These are phyloP conservation scores for Podarcis lilfordi DNA, from an alignment of 2,797 vertebrate genomes.

Conservation along the genomic window DNA sequence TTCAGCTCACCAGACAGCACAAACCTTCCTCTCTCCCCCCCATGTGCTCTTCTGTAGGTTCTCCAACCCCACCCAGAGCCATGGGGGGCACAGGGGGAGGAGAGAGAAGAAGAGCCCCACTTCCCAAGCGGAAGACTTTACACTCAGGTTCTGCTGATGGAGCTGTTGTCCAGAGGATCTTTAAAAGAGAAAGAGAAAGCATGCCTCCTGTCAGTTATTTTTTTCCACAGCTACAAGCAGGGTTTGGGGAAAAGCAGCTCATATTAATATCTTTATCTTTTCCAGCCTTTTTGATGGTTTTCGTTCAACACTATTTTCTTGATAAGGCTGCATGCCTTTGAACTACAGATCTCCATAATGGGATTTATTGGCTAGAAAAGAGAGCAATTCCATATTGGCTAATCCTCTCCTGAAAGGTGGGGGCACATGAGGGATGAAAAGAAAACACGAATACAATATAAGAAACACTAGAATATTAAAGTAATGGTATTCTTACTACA, in stretches of 20 bases:
- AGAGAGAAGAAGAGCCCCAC: too few relatives aligned
- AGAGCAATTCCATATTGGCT: background rate
- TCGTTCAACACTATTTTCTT: background rate
- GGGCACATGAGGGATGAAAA: background rate
- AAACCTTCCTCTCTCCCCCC: too few relatives aligned
- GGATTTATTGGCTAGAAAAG: slow-evolving; percentile 2
- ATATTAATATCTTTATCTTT: slow-evolving; percentile 9
- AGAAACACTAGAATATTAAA: background rate
- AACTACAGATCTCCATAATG: slow-evolving; percentile 8
- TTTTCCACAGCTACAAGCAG: background rate
- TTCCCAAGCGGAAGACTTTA: too few relatives aligned
- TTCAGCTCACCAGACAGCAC: too few relatives aligned
- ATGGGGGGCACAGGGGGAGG: too few relatives aligned
- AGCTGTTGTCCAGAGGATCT: background rate
- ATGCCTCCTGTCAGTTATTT: background rate
- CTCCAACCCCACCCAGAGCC: too few relatives aligned
- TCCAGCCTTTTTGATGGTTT: background rate
- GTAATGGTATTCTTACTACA: background rate
- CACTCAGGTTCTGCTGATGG: too few relatives aligned
- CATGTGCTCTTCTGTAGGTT: too few relatives aligned
- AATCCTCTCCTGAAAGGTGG: background rate
- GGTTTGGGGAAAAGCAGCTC: background rate
- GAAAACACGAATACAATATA: background rate
- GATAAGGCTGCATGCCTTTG: slow-evolving; percentile 10
- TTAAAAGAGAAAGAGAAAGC: background rate